These are phyloP conservation scores for Sclerurus mexicanus DNA, from an alignment of 2,113 vertebrate genomes.

Conservation along the genomic window DNA sequence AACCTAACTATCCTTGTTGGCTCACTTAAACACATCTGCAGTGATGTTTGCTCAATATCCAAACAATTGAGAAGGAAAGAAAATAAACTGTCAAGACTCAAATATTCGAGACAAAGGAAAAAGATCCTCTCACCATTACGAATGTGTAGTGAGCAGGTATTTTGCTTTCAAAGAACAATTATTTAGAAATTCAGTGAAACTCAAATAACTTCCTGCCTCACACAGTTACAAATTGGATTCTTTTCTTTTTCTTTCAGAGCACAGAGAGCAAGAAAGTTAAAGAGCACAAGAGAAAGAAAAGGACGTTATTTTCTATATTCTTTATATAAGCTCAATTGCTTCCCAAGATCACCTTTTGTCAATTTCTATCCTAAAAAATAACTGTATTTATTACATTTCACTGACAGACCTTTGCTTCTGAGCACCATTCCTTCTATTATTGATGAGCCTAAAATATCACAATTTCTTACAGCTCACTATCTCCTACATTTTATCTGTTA, in stretches of 20 bases:
- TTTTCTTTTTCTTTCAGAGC: background rate
- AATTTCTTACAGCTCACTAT: background rate
- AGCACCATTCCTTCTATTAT: background rate
- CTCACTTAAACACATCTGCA: background rate
- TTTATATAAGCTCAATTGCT: background rate
- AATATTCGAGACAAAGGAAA: background rate
- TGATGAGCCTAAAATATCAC: background rate
- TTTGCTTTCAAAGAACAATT: background rate
- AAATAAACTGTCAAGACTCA: background rate
- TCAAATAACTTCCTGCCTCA: background rate
- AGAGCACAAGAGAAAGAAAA: background rate
- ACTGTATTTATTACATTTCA: background rate
- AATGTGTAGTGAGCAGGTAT: background rate
- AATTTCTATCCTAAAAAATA: background rate
- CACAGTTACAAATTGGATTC: background rate
- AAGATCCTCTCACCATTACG: background rate
- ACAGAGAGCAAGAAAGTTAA: background rate
- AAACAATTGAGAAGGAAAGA: background rate
- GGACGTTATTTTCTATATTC: background rate
- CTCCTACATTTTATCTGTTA: background rate
- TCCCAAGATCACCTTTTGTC: background rate
- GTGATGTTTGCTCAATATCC: background rate
- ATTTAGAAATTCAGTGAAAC: background rate
- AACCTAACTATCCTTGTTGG: background rate
- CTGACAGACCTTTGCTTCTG: background rate